Evolutionary conservation across 1,140 invertebrate species (phyloP), one percentile per base, ranked within the genome.

Genomic region (Ladona fulva): DNA sequence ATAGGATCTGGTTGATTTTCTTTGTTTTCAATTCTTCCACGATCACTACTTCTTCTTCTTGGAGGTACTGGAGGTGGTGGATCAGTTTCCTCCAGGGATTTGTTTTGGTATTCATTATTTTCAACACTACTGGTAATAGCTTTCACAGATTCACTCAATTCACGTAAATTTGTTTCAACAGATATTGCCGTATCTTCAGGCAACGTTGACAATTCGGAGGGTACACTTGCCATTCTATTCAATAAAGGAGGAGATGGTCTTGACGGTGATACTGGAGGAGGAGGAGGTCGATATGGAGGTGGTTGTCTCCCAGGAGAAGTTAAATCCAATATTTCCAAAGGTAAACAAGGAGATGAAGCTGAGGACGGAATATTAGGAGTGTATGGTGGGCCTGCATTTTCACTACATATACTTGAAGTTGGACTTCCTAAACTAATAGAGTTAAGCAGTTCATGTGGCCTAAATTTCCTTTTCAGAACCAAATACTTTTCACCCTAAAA

Each of bases 401-500:
- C 52, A 22, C n/a, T 12, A 19, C 16, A 66, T 19, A 22, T 12
- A 16, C 14, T 66, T 6, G 52, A 66, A 16, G 52, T 19, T 19
- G 52, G 52, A 66, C 52, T 66, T 66, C 5, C 14, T 22, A 66
- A 66, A 66, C 52, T 3, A 66, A 12, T 12, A 66, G 52, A 19
- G 83, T 86, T 80, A 82, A 83, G 81, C 79, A 87, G 86, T 80
- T 86, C 82, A 81, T 86, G 85, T 83, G 83, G 82, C 81, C 88
- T 84, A 81, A 91, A 95, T 83, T 92, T 93, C 82, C 91, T 91
- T 84, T 94, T 94, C 11, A 97, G 85, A 73, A 94, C 91, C 73
- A 97, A 84, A 85, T 91, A 94, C 84, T 96, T 96, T 82, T 94
- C 93, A 78, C 92, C 92, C 85, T 89, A 80, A 75, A 83, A 80